phyloP scores from a whole-genome alignment of 2,113 vertebrate genomes.

The Periophthalmus modestus region DNA sequence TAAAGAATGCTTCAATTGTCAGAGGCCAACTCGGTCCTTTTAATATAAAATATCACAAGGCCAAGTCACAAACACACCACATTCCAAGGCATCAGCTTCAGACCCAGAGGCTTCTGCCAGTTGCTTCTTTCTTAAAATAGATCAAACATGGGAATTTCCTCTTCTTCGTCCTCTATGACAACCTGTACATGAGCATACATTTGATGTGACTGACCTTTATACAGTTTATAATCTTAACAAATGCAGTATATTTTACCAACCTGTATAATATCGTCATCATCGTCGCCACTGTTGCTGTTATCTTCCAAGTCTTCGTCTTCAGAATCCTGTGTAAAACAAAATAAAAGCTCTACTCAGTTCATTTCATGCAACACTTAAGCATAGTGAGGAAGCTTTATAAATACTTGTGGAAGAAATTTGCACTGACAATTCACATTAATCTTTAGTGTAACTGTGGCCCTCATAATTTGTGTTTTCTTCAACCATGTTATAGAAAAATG shows the following conservation, averaged over 20 bases:
- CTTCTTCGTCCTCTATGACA: not conserved
- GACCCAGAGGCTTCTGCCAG: not conserved
- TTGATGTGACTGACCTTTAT: not conserved
- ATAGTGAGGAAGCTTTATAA: not conserved
- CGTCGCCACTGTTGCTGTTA: constrained; percentile 41
- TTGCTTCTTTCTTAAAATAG: constrained; percentile 30
- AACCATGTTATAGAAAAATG: no score
- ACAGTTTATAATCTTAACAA: not conserved
- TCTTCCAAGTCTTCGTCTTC: constrained; percentile 52
- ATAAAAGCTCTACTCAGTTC: not conserved
- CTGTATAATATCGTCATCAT: constrained; percentile 20
- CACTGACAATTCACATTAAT: no score
- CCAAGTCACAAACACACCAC: not conserved
- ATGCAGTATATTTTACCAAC: constrained; percentile 13
- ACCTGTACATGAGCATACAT: constrained; percentile 18
- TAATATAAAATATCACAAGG: not conserved
- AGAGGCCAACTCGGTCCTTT: no score
- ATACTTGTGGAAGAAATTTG: no score
- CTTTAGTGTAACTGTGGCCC: no score
- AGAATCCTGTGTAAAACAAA: constrained; percentile 59
- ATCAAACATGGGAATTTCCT: constrained; percentile 21
- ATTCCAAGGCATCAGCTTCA: not conserved
- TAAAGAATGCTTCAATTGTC: not conserved
- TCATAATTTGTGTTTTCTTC: no score
- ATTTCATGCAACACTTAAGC: not conserved